Base-by-base conservation (phyloP, 2,797 vertebrate species). In the Tragopan temminckii region DNA sequence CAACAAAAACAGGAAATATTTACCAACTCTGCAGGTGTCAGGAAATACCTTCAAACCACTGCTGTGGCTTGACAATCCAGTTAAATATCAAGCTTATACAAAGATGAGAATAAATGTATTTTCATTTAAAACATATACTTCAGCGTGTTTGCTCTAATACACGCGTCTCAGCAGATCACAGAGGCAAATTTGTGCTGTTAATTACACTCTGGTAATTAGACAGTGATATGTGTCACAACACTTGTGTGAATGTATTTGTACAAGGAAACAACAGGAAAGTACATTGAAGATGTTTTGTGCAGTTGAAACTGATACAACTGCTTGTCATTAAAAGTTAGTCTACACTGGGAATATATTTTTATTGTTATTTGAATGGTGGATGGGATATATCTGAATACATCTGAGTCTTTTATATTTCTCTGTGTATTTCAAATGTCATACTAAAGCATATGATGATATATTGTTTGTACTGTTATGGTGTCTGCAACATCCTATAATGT, bases 1-100 rank as follows among this genome's bases (percentile, higher is more conserved):
- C 98, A 99, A 99, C 98, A 99, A 99, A 99, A 99, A 98, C 98
- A 99, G 99, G 99, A 99, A 99, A 98, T 98, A 97, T 98, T 98
- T 99, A 97, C 97, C 97, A 98, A 98, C 98, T 98, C 98, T 98
- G 98, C 99, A 99, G 99, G 98, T 99, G 99, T 98, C 99, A 99
- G 99, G 99, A 99, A 99, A 98, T 98, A 95, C 97, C 96, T 97
- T 91, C 46, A 93, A 97, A 97, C 84, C 62, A 87, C 83, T 86
- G 58, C 58, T 81, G 83, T 85, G 83, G 94, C 89, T 80, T 89
- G 76, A 92, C 57, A 93, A 92, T 85, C 50, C 42, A 36, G 86
- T 94, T 77, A 78, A 89, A 94, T 79, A 96, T 15, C 66, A 90
- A 95, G 67, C 42, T 40, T 95, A 48, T 45, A 68, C 81, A 90